Evolutionary conservation across 2,797 vertebrate species (phyloP).

Genomic region (Pseudochromis fuscus): DNA sequence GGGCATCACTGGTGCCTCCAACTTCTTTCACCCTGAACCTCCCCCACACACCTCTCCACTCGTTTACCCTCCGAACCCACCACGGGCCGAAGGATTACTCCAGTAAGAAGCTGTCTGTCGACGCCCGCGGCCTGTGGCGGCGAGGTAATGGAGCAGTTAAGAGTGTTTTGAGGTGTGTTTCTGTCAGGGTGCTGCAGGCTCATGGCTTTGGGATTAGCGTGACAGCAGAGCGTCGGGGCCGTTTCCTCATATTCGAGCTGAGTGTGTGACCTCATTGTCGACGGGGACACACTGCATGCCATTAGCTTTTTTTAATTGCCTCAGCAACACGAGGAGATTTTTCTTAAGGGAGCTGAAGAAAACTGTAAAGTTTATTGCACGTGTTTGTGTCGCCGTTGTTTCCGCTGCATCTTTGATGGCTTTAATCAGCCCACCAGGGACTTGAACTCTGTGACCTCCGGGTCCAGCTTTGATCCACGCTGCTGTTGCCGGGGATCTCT

Average conservation of each 20-base stretch:
- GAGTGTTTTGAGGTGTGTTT: slow-evolving; percentile 69
- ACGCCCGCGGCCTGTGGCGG: slow-evolving; percentile 46
- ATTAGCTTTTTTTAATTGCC: not conserved
- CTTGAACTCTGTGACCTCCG: slow-evolving; percentile 66
- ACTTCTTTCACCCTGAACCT: slow-evolving; percentile 8
- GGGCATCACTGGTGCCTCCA: slow-evolving; percentile 35
- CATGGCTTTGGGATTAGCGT: slow-evolving; percentile 61
- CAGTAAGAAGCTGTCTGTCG: slow-evolving; percentile 69
- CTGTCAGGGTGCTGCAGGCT: slow-evolving; percentile 66
- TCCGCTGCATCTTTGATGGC: slow-evolving; percentile 48
- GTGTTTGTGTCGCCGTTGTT: slow-evolving; percentile 29
- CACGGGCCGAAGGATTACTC: slow-evolving; percentile 58
- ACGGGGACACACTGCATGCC: not conserved
- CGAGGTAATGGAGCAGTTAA: slow-evolving; percentile 71
- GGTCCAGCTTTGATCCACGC: slow-evolving; percentile 49
- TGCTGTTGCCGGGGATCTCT: slow-evolving; percentile 53
- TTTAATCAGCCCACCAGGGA: slow-evolving; percentile 48
- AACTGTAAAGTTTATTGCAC: slow-evolving; percentile 44
- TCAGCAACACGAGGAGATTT: slow-evolving; percentile 7
- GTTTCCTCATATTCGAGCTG: slow-evolving; percentile 47
- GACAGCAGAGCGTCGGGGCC: slow-evolving; percentile 44
- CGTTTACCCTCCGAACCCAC: slow-evolving; percentile 27
- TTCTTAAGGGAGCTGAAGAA: not conserved
- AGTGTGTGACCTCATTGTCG: slow-evolving; percentile 47
- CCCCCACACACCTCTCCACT: not conserved